Base-by-base conservation (phyloP, 2,888 invertebrate genomes). In the Ophion obscuratus region DNA sequence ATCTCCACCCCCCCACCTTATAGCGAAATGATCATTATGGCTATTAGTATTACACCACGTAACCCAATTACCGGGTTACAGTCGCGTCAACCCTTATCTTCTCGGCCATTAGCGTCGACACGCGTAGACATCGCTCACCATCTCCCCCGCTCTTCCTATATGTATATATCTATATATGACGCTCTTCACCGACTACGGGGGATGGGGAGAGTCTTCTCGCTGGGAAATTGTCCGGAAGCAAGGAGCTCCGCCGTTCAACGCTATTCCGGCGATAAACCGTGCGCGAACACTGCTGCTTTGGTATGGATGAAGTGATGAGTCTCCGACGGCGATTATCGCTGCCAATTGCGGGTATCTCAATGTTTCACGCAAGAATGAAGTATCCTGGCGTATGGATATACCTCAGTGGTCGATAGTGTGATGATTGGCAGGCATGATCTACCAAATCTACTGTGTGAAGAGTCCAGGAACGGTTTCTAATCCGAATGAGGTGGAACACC, bases 81-180 rank as follows among this genome's bases (percentile, higher is more conserved):
- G 88, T 88, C 86, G 88, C 87, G 90, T 89, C 89, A 88, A 90
- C 88, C 90, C 90, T 90, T 90, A 90, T 90, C 90, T 88, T 87
- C 76, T 76, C 74, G 81, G 85, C 90, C 88, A 90, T 90, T 90
- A 90, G 88, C 87, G 89, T 89, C 89, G 86, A 88, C 88, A 87
- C 80, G 83, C 74, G 68, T 81, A 74, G 76, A 61, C 78, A 75
- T 70, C 70, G 70, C 78, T 74, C 70, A 7, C 66, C 40, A 59
- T 66, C 61, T 14, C 64, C 3, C 71, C 17, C 61, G 36, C 64
- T 53, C 62, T 61, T n/a, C 17, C 59, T 31, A 36, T 61, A n/a
- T 40, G 31, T 66, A 66, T 44, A 36, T 14, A n/a, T 27, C 61
- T 61, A 57, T 40, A 40, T 27, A 7, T 40, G 40, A 7, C 11